phyloP scores from a whole-genome alignment of 2,113 vertebrate species.

The Larimichthys crocea region DNA sequence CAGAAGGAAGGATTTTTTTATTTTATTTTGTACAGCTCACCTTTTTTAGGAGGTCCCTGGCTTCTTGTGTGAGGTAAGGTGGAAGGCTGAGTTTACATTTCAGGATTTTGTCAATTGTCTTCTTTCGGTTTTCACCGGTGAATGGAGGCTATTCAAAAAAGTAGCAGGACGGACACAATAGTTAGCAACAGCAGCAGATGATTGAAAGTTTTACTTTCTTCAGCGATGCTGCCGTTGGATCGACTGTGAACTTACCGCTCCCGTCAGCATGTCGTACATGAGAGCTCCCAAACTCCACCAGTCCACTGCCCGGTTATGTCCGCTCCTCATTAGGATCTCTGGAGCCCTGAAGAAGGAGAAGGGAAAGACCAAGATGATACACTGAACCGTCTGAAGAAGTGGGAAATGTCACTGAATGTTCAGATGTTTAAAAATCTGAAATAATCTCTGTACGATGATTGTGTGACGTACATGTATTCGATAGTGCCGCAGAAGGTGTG shows the following conservation, averaged over 20 bases:
- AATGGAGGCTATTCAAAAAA: constrained; percentile 89
- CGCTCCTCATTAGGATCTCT: constrained; percentile 98
- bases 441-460: not conserved
- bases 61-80: constrained; percentile 99
- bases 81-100: constrained; percentile 99
- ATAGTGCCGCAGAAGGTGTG: constrained; percentile 99
- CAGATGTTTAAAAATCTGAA: not conserved
- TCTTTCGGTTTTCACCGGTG: constrained; percentile 97
- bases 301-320: constrained; percentile 97
- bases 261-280: constrained; percentile 99
- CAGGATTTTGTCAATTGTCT: constrained; percentile 98
- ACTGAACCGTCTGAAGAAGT: too few relatives aligned
- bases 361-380: not conserved
- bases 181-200: not conserved
- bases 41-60: constrained; percentile 99
- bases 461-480: constrained; percentile 94
- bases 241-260: constrained; percentile 91
- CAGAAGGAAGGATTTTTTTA: not conserved
- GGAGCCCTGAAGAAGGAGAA: constrained; percentile 88
- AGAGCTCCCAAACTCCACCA: constrained; percentile 99
- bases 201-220: not conserved
- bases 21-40: constrained; percentile 78
- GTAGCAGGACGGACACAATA: constrained; percentile 21
- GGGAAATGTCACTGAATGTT: not conserved
- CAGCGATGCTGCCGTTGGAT: not conserved